Evolutionary conservation across 2,888 invertebrate genomes (phyloP).

Genomic region (Scaptomyza polygonia): DNA sequence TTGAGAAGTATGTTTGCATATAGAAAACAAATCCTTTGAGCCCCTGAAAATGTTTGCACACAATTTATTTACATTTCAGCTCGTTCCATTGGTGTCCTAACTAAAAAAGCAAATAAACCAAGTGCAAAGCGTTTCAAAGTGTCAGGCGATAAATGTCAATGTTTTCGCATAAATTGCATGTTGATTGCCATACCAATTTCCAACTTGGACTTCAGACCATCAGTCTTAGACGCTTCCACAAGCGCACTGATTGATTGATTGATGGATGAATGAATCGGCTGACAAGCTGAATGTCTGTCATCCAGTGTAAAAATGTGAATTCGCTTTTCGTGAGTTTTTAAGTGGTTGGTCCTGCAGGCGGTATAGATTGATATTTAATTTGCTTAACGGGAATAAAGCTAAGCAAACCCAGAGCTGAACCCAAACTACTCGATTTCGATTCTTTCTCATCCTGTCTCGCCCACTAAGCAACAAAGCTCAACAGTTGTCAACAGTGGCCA

Average conservation of each 20-base stretch:
- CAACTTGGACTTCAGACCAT: slow-evolving; percentile 19
- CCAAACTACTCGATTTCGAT: neutral
- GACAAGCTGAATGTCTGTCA: slow-evolving; percentile 29
- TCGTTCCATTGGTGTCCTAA: slow-evolving; percentile 33
- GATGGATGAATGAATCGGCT: slow-evolving; percentile 40
- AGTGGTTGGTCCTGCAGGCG: slow-evolving; percentile 25
- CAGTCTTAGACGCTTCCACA: slow-evolving; percentile 18
- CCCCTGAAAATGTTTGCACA: slow-evolving; percentile 58
- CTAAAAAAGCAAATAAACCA: slow-evolving; percentile 48
- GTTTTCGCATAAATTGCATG: slow-evolving; percentile 75
- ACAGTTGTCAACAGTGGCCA: slow-evolving; percentile 50
- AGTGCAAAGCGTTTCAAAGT: slow-evolving; percentile 34
- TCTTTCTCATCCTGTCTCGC: neutral
- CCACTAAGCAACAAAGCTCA: slow-evolving; percentile 15
- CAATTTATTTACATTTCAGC: slow-evolving; percentile 59
- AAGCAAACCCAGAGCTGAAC: slow-evolving; percentile 3
- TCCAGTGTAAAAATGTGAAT: slow-evolving; percentile 31
- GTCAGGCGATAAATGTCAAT: slow-evolving; percentile 73
- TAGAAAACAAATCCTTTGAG: slow-evolving; percentile 57
- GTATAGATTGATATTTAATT: too few species aligned
- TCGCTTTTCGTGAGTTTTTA: slow-evolving; percentile 33
- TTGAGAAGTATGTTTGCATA: slow-evolving; percentile 15
- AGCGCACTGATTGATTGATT: slow-evolving; percentile 62
- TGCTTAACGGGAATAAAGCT: too few species aligned
- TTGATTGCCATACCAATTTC: slow-evolving; percentile 38